Evolutionary conservation across 1,140 invertebrate species (phyloP), one percentile per base, ranked within the genome.

Genomic region (Drosophila sucinea): DNA sequence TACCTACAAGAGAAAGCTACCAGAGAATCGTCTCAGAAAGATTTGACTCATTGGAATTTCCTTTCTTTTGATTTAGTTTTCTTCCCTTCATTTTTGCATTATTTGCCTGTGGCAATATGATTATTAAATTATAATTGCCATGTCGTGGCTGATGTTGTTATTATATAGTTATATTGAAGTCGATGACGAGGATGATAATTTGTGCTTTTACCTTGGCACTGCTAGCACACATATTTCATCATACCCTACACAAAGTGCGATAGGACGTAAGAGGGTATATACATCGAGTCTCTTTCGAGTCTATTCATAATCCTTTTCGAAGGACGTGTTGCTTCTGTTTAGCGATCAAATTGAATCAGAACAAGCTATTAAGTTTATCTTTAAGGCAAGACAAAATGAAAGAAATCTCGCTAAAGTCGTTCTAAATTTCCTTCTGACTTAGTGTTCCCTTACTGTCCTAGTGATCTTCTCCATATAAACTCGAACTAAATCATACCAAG

Each of bases 51-150:
- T 57, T 17, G 72, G 72, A 51, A 75, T 62, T 68, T 75, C 27
- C 35, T 23, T 38, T 38, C 30, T 51, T 23, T 27, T 51, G n/a
- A 60, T 40, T 41, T 30, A 4, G 30, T 25, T 17, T 17, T 17
- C 17, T 17, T 17, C 17, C 17, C 17, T 17, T 17, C 17, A 17
- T 17, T 17, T 62, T 38, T 30, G 41, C 30, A 32, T 35, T 60
- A 27, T 40, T 67, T 71, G 41, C 60, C 55, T 60, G 61, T 51
- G 38, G 60, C 67, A 61, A 70, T 74, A 70, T 74, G 67, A 76
- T 79, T 79, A 76, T 76, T 79, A 71, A 72, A 79, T 72, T 79
- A 70, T 79, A 79, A 79, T 79, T 76, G 75, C 71, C 58, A 68
- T 71, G 68, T 79, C 41, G 60, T 63, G 29, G 35, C 27, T 30